Conservation (phyloP, 2,888 invertebrate genomes). For the Drosophila sordidula region DNA sequence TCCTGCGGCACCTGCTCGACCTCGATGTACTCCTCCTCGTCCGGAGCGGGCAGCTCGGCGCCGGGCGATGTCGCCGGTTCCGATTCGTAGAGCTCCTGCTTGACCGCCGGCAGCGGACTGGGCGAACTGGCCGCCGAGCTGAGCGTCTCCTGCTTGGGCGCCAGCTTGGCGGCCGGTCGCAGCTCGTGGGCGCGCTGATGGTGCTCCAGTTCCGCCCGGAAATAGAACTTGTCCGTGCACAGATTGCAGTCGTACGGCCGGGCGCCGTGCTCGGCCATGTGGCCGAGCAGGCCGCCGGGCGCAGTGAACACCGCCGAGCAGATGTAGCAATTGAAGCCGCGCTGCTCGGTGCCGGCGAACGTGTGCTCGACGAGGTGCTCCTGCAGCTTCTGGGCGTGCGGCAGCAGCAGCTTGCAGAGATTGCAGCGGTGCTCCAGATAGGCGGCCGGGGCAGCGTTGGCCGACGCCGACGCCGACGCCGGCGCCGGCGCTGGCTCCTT, state of each 20-base stretch:
- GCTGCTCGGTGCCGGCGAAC: conserved; percentile 92
- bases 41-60: conserved; percentile 46
- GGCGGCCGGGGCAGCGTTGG: conserved; percentile 46
- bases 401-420: conserved; percentile 91
- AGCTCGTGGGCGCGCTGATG: conserved; percentile 86
- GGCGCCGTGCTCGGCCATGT: conserved; percentile 93
- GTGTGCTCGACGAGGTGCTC: conserved; percentile 96
- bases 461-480: too few relatives aligned
- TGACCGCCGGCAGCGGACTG: conserved; percentile 47
- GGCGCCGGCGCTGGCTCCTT: conserved; percentile 21
- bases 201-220: conserved; percentile 95
- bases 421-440: conserved; percentile 87
- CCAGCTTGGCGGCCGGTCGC: background rate
- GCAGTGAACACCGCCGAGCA: conserved; percentile 94
- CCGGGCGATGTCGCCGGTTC: conserved; percentile 46
- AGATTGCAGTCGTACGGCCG: conserved; percentile 94
- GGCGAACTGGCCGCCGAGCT: conserved; percentile 37
- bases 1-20: conserved; percentile 83
- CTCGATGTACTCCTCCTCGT: conserved; percentile 85
- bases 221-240: conserved; percentile 95
- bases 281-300: conserved; percentile 92
- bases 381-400: conserved; percentile 93
- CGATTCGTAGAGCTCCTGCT: conserved; percentile 66
- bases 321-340: conserved; percentile 92
- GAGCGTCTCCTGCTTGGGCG: conserved; percentile 30